A percentile compares a stretch with the other conserved stretches of the same genome.
Evolutionary conservation across 2,888 invertebrate genomes (phyloP).

Genomic region (Nysson spinosus): DNA sequence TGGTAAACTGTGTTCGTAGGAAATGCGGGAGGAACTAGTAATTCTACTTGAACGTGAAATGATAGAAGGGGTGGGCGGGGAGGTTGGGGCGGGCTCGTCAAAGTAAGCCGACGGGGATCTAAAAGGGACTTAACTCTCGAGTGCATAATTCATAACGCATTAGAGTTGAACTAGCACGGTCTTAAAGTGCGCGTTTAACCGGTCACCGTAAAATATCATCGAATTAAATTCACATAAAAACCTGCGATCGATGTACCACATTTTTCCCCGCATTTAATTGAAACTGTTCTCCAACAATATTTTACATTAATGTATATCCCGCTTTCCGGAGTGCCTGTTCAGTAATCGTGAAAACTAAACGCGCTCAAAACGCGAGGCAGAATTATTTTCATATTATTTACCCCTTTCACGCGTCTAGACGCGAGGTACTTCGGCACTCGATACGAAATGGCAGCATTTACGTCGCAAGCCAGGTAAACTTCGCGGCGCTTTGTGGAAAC

Average conservation of each 20-base stretch:
- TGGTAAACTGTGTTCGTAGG: conserved; percentile 37
- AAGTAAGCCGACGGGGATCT: conserved; percentile 45
- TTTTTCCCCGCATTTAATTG: too few species aligned
- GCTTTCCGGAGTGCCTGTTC: too few species aligned
- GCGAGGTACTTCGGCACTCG: too few species aligned
- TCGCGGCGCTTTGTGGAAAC: too few species aligned
- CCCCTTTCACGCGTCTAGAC: too few species aligned
- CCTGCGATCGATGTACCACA: background rate
- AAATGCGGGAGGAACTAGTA: conserved; percentile 50
- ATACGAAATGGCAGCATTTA: too few species aligned
- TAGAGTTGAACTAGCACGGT: conserved; percentile 31
- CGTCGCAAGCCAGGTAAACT: too few species aligned
- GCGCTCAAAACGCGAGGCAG: too few species aligned
- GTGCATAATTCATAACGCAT: conserved; percentile 51
- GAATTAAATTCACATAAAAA: conserved; percentile 15
- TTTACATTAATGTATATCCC: too few species aligned
- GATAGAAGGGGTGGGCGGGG: conserved; percentile 40
- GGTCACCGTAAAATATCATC: conserved; percentile 10
- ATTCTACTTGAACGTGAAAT: conserved; percentile 44
- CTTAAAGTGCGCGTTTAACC: conserved; percentile 15
- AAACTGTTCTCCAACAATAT: too few species aligned
- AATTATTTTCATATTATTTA: too few species aligned
- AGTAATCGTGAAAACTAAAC: too few species aligned
- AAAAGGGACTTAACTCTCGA: conserved; percentile 47
- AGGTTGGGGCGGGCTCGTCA: conserved; percentile 31